A percentile compares a stretch with the other conserved stretches of the same genome.
Conservation (phyloP, 1,140 invertebrate genomes). For the Lepidurus couesii region DNA sequence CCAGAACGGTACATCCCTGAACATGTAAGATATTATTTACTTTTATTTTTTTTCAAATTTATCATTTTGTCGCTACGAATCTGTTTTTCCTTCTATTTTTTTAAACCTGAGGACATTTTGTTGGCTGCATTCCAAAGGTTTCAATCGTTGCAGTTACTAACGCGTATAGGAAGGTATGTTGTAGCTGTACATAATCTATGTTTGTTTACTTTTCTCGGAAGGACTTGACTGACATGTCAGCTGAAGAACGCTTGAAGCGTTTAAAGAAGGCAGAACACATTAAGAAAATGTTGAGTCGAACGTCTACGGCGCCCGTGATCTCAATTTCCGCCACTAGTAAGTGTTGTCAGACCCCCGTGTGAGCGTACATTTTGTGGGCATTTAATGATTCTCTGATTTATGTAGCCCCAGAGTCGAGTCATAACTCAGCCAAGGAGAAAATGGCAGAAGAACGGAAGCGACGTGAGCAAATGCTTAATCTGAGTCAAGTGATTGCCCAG, state of each 20-base stretch:
- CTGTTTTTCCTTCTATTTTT: not conserved
- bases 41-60: not conserved
- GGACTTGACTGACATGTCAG: conserved; percentile 56
- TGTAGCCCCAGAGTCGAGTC: conserved; percentile 27
- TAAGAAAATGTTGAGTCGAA: conserved; percentile 78
- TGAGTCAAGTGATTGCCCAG: conserved; percentile 85
- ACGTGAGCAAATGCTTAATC: conserved; percentile 74
- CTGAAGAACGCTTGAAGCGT: conserved; percentile 72
- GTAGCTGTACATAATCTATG: conserved; percentile 20
- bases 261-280: conserved; percentile 83
- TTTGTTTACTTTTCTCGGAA: conserved; percentile 34
- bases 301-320: conserved; percentile 41
- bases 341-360: not conserved
- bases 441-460: conserved; percentile 75
- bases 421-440: conserved; percentile 48
- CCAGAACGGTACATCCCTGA: conserved; percentile 87
- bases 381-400: not conserved
- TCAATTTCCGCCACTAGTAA: conserved; percentile 29
- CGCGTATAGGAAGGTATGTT: too few relatives aligned
- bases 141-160: too few relatives aligned
- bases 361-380: not conserved
- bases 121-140: not conserved
- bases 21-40: conserved; percentile 51
- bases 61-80: not conserved
- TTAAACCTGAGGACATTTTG: not conserved